Conservation (phyloP, 2,888 invertebrate species). For the Erpobdella octoculata region DNA sequence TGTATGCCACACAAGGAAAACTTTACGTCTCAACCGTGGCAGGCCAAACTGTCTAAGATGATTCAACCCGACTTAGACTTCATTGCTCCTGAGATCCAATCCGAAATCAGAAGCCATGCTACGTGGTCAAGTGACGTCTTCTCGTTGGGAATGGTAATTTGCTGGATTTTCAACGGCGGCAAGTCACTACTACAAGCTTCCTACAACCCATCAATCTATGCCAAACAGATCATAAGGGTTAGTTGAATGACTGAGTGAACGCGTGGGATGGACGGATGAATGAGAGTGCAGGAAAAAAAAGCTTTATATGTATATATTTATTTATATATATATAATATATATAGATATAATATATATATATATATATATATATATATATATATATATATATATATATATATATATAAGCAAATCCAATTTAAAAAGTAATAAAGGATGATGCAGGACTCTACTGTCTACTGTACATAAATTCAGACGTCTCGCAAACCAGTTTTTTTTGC, state of each 20-base stretch:
- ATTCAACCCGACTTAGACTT: slow-evolving; percentile 90
- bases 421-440: too few species aligned
- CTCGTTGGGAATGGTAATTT: slow-evolving; percentile 85
- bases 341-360: too few species aligned
- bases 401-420: too few species aligned
- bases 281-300: too few species aligned
- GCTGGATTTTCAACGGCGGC: slow-evolving; percentile 83
- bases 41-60: slow-evolving; percentile 78
- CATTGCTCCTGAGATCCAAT: slow-evolving; percentile 85
- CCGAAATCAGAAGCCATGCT: slow-evolving; percentile 52
- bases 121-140: slow-evolving; percentile 90
- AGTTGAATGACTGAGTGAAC: background rate
- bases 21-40: slow-evolving; percentile 77
- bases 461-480: too few species aligned
- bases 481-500: too few species aligned
- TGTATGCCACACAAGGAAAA: slow-evolving; percentile 54
- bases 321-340: too few species aligned
- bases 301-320: too few species aligned
- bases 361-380: too few species aligned
- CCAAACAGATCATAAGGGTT: slow-evolving; percentile 83
- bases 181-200: slow-evolving; percentile 81
- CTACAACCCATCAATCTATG: slow-evolving; percentile 77
- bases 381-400: too few species aligned
- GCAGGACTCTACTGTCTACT: too few species aligned
- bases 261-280: too few species aligned